These are phyloP conservation scores for Hippolais icterina DNA, from an alignment of 2,113 vertebrate genomes.

Conservation along the genomic window DNA sequence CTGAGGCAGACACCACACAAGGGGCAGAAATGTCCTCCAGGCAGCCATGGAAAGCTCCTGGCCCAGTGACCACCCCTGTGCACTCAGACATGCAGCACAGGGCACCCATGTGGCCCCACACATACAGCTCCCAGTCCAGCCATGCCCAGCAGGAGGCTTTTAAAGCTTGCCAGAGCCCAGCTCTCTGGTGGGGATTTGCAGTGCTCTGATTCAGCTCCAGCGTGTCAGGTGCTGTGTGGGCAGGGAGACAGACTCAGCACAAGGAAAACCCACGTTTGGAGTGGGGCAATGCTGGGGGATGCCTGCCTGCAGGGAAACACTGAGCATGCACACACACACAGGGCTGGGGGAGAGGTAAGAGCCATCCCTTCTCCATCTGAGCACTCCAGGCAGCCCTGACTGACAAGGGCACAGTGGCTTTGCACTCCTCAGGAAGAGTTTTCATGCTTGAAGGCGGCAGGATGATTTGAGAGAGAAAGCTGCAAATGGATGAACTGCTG, in stretches of 20 bases:
- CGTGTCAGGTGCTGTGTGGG: neutral
- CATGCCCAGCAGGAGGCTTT: neutral
- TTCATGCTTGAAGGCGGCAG: neutral
- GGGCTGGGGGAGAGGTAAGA: neutral
- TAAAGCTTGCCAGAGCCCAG: neutral
- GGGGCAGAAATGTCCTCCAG: neutral
- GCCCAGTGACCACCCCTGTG: neutral
- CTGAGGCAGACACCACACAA: neutral
- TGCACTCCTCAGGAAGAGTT: neutral
- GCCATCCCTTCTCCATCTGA: neutral
- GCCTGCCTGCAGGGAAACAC: neutral
- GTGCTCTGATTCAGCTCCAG: neutral
- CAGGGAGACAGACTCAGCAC: slow-evolving; percentile 8
- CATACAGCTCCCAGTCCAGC: fast-evolving
- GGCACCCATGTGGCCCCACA: fast-evolving
- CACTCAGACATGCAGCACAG: fast-evolving
- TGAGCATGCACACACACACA: neutral
- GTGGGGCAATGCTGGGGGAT: neutral
- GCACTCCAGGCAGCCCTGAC: neutral
- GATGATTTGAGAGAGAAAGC: neutral
- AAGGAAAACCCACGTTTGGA: neutral
- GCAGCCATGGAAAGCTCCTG: neutral
- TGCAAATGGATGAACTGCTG: neutral
- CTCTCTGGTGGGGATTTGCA: neutral
- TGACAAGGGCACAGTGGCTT: neutral